Evolutionary conservation across 2,797 vertebrate genomes (phyloP).

Genomic region (Cygnus olor): DNA sequence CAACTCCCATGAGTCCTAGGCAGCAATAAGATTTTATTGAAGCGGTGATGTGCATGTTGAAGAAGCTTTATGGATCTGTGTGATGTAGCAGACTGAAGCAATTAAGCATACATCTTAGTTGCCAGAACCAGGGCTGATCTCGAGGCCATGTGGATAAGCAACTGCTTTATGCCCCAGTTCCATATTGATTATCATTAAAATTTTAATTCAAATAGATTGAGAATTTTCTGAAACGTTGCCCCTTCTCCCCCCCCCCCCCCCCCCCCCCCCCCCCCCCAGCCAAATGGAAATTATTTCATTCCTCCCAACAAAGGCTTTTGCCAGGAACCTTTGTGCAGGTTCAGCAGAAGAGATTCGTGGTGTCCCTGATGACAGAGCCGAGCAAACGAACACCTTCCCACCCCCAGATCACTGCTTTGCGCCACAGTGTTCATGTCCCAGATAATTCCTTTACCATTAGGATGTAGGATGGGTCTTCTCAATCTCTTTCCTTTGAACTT

Average conservation of each 20-base stretch:
- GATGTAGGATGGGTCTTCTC: background rate
- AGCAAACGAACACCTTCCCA: background rate
- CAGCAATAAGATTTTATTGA: background rate
- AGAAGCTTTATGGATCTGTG: background rate
- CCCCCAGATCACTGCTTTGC: background rate
- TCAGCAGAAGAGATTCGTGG: background rate
- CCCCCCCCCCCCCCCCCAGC: no score
- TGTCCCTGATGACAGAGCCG: background rate
- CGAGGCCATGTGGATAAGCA: background rate
- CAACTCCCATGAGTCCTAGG: fast-evolving
- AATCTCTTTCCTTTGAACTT: background rate
- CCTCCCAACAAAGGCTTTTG: background rate
- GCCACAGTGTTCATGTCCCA: background rate
- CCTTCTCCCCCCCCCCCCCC: background rate
- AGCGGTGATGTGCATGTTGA: no score
- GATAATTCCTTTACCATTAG: background rate
- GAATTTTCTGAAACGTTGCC: background rate
- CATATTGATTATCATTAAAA: background rate
- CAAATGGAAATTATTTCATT: background rate
- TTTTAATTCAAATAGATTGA: background rate
- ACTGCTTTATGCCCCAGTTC: background rate
- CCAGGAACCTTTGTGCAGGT: background rate
- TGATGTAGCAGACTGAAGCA: background rate
- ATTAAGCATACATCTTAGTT: background rate
- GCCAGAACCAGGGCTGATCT: background rate